Base-by-base conservation (phyloP, 37 sponge, comb jelly and placozoan genomes). In the Chondrilla cf. caribensis region DNA sequence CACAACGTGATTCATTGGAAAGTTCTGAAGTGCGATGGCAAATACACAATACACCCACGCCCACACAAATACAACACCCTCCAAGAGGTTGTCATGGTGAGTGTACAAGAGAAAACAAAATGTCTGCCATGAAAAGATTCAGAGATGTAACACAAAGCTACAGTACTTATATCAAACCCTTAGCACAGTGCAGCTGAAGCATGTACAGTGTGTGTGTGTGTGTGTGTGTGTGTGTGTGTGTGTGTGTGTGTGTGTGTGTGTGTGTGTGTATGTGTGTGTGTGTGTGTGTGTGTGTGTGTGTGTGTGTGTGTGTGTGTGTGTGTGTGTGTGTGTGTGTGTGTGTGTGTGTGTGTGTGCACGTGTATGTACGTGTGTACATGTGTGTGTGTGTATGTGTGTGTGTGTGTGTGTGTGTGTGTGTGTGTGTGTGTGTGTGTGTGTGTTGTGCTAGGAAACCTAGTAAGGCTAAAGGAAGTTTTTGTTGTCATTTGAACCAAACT, bases 31-130 rank as follows among this genome's bases (percentile, higher is more conserved):
- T 32, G 71, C 6, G 58, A 36, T 15, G 81, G 67, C 7, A 83
- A 86, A 43, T 89, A 64, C 86, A 86, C 75, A 44, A 86, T 92
- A 5, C 87, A 88, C 58, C 93, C 93, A 19, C 24, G 93, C 55
- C 93, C 93, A 51, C 77, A 89, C 55, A 68, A 81, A 25, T 92
- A 92, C 47, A 55, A 80, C 67, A 77, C 59, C 9, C 57, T 92
- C n/a, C 81, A 85, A 8, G 89, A 85, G 22, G 82, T 88, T 1
- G 72, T 92, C 55, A 54, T 44, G 60, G 93, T 92, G 36, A 70
- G 89, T 35, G 35, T 14, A n/a, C n/a, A n/a, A n/a, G n/a, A n/a
- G n/a, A n/a, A n/a, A n/a, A n/a, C n/a, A n/a, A n/a, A n/a, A n/a
- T n/a, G n/a, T n/a, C n/a, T n/a, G n/a, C n/a, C n/a, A n/a, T n/a